These are phyloP conservation scores for Gisinianus flammeolus DNA, from an alignment of 2,888 invertebrate species.

Conservation along the genomic window DNA sequence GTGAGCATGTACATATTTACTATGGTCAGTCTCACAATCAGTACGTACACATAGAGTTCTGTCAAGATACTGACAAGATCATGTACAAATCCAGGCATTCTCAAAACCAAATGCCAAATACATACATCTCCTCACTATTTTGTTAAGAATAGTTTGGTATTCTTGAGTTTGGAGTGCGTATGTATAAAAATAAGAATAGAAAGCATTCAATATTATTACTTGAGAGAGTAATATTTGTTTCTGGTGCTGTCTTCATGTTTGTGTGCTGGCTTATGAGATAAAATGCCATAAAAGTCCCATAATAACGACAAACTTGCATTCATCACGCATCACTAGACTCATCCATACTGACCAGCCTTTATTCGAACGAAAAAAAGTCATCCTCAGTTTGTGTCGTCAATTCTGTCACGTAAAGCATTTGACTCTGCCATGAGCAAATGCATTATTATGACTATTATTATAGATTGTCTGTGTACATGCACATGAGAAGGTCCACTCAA, in stretches of 20 bases:
- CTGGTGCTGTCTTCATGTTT: neutral
- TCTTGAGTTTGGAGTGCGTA: neutral
- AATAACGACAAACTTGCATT: constrained; percentile 11
- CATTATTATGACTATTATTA: neutral
- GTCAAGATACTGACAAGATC: neutral
- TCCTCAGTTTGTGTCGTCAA: neutral
- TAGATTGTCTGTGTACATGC: neutral
- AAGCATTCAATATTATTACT: neutral
- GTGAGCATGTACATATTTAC: neutral
- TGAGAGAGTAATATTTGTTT: neutral
- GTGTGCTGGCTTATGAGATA: neutral
- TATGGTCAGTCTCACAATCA: neutral
- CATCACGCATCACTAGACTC: constrained; percentile 9
- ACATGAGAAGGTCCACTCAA: neutral
- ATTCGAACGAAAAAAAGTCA: neutral
- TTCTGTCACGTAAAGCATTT: neutral
- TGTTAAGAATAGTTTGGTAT: neutral
- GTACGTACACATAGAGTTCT: neutral
- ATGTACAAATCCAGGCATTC: neutral
- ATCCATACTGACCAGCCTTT: neutral
- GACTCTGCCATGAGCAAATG: neutral
- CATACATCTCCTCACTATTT: neutral
- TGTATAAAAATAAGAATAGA: neutral
- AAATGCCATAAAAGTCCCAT: constrained; percentile 21
- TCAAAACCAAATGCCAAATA: neutral